These are phyloP conservation scores for Microchrysa polita DNA, from an alignment of 2,888 invertebrate genomes.

Conservation along the genomic window DNA sequence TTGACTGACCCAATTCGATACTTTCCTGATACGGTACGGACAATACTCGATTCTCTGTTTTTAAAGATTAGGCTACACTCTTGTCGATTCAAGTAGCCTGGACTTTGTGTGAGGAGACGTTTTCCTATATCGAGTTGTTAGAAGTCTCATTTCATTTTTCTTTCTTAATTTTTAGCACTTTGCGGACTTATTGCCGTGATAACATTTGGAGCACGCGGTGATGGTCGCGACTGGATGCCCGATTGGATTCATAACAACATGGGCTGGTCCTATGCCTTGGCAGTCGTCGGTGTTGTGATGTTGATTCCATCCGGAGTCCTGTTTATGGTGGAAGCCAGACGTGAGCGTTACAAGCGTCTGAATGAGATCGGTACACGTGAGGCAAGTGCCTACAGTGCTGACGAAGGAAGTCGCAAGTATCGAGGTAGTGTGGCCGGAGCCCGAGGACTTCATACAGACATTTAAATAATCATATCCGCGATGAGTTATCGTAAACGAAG, in stretches of 20 bases:
- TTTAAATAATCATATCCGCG: conserved; percentile 10
- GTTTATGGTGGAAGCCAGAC: conserved; percentile 84
- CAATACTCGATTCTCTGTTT: no score
- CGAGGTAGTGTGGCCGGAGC: conserved; percentile 4
- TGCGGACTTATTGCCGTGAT: conserved; percentile 85
- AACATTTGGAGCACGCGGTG: conserved; percentile 90
- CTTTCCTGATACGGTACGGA: no score
- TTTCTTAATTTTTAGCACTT: conserved; percentile 71
- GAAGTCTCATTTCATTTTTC: conserved; percentile 19
- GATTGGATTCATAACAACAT: conserved; percentile 95
- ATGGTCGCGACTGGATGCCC: conserved; percentile 95
- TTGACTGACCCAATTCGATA: no score
- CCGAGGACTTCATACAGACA: conserved; percentile 41
- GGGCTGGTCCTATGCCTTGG: conserved; percentile 93
- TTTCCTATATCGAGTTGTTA: neutral
- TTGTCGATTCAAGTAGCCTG: no score
- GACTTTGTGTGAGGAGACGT: neutral
- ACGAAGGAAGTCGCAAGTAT: conserved; percentile 61
- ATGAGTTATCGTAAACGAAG: neutral
- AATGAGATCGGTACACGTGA: conserved; percentile 76
- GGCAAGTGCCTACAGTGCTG: conserved; percentile 73
- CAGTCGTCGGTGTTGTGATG: conserved; percentile 79
- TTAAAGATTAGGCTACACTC: no score
- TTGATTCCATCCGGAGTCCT: conserved; percentile 81
- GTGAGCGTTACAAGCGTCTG: conserved; percentile 77